A percentile compares a stretch with the other conserved stretches of the same genome.
Evolutionary conservation across 2,797 vertebrate species (phyloP).

Genomic region (Sparidentex hasta): DNA sequence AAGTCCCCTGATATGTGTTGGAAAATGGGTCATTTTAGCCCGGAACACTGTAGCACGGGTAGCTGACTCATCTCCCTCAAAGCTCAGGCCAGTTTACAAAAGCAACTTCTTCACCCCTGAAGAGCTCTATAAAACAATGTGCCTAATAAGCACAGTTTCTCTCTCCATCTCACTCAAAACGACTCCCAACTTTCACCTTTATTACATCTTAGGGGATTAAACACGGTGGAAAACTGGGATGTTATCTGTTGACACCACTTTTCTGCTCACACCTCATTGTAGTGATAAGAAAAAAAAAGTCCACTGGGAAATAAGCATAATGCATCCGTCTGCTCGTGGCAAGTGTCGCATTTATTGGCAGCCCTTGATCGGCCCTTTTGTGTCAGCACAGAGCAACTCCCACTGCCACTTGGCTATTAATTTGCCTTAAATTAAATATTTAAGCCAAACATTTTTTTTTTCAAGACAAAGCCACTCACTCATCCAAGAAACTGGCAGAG

Average conservation of each 20-base stretch:
- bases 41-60: background rate
- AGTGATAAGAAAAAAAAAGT: background rate
- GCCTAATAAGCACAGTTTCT: conserved; percentile 37
- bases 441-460: background rate
- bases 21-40: conserved; percentile 30
- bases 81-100: conserved; percentile 35
- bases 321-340: background rate
- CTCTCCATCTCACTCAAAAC: conserved; percentile 13
- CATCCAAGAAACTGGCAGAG: background rate
- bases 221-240: background rate
- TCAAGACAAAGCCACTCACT: background rate
- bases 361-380: background rate
- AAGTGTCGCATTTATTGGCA: conserved; percentile 8
- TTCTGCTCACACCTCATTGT: background rate
- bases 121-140: conserved; percentile 36
- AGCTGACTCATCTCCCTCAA: conserved; percentile 16
- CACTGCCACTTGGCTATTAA: background rate
- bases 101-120: conserved; percentile 26
- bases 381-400: background rate
- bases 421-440: background rate
- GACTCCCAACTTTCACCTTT: conserved; percentile 10
- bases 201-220: conserved; percentile 20
- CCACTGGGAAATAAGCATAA: background rate
- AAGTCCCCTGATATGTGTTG: background rate
- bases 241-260: background rate